Conservation (phyloP, 2,113 vertebrate species). For the Andinoacara biseriatus region DNA sequence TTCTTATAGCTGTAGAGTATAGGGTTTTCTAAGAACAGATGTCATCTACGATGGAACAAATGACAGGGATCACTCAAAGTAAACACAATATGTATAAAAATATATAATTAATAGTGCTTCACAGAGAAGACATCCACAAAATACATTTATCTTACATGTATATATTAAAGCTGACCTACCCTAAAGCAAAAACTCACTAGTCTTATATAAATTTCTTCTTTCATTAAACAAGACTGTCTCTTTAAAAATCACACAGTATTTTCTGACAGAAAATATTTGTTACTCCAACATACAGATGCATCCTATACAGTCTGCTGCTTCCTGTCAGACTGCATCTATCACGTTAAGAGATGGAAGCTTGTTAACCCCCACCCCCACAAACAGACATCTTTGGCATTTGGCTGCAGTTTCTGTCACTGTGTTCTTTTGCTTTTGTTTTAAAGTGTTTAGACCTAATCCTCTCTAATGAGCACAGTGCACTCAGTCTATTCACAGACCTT, state of each 20-base stretch:
- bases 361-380: not conserved
- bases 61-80: not conserved
- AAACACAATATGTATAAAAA: not conserved
- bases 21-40: not conserved
- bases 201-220: not conserved
- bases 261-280: not conserved
- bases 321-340: conserved; percentile 34
- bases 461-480: conserved; percentile 62
- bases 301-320: conserved; percentile 12
- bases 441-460: conserved; percentile 53
- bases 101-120: not conserved
- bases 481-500: conserved; percentile 43
- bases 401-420: not conserved
- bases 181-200: not conserved
- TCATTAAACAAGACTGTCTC: not conserved
- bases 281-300: not conserved
- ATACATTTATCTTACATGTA: not conserved
- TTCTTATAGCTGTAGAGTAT: not conserved
- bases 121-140: not conserved
- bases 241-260: conserved; percentile 1
- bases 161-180: not conserved
- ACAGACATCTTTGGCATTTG: conserved; percentile 18
- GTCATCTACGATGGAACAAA: not conserved
- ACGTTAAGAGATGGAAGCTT: conserved; percentile 17
- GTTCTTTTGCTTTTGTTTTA: conserved; percentile 38